These are phyloP conservation scores for Cosmia trapezina DNA, from an alignment of 2,888 invertebrate genomes.

Conservation along the genomic window DNA sequence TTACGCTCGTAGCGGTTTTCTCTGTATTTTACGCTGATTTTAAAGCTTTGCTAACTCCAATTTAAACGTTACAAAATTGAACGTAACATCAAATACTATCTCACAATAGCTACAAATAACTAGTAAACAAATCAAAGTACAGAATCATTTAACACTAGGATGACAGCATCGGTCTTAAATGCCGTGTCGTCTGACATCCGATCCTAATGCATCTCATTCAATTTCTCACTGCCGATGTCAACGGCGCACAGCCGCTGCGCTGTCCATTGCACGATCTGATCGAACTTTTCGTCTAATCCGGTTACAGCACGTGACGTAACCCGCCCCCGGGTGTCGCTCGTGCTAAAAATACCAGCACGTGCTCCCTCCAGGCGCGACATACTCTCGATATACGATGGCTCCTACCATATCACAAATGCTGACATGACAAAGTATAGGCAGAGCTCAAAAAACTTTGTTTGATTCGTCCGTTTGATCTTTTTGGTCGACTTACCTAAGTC, in stretches of 20 bases:
- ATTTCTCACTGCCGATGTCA: slow-evolving; percentile 54
- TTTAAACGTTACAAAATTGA: not conserved
- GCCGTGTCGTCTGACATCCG: slow-evolving; percentile 15
- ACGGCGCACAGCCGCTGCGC: slow-evolving; percentile 49
- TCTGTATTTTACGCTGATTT: not conserved
- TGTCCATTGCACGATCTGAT: slow-evolving; percentile 62
- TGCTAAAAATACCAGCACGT: slow-evolving; percentile 84
- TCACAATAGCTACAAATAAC: slow-evolving; percentile 4
- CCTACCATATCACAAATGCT: slow-evolving; percentile 60
- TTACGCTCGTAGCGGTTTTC: not conserved
- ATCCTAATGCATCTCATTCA: slow-evolving; percentile 30
- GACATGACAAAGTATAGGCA: slow-evolving; percentile 36
- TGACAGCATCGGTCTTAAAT: slow-evolving; percentile 25
- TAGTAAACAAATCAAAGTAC: slow-evolving; percentile 13
- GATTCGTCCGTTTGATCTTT: slow-evolving; percentile 33
- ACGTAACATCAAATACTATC: not conserved
- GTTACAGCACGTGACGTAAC: slow-evolving; percentile 79
- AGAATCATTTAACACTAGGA: slow-evolving; percentile 16
- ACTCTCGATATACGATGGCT: slow-evolving; percentile 70
- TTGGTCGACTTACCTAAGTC: not conserved
- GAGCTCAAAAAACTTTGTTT: slow-evolving; percentile 11
- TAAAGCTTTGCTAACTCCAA: not conserved
- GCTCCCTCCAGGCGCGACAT: slow-evolving; percentile 79
- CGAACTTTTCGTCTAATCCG: slow-evolving; percentile 73
- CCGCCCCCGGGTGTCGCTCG: slow-evolving; percentile 83